Base-by-base conservation (phyloP, 1,140 invertebrate genomes). In the Drosophila sulfurigaster region DNA sequence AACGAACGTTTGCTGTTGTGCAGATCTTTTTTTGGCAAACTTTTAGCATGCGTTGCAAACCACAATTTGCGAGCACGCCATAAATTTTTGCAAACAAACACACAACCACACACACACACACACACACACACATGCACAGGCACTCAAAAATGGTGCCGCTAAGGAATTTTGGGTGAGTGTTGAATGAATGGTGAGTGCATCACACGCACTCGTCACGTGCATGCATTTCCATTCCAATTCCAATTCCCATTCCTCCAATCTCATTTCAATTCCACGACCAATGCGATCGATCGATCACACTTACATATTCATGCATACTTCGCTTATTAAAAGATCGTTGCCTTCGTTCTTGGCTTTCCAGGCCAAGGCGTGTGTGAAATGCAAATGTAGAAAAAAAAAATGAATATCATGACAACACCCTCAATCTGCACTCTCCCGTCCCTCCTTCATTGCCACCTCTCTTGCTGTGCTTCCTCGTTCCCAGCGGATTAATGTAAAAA, bases 361-460 rank as follows among this genome's bases (percentile, higher is more conserved):
- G 83, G 83, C 83, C 83, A 88, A 88, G 83, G 83, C 83, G 83
- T 88, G 83, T 89, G 70, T 79, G 70, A 76, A 76, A 76, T 76
- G 74, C 74, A 76, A 76, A 76, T 76, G 75, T 71, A 74, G 80
- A 75, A 54, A 32, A 11, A 7, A 11, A 30, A 32, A 30, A 54
- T 28, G 15, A 35, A 64, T 46, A 56, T 78, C 79, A 82, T 69
- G 76, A 68, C 83, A 82, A 87, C 82, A 88, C 83, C 83, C 83
- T 67, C 83, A 43, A 43, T 43, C 41, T 43, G 46, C 80, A 32
- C 52, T 62, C 46, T 32, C 48, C 60, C 20, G 16, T 25, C 58
- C 46, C 64, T 11, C 28, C 6, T 16, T 6, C 46, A 1, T 25
- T 43, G 1, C 45, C 8, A 10, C 13, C 8, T 10, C 46, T 0